Percentiles rank a stretch among this genome's conserved stretches.
phyloP scores from a whole-genome alignment of 2,888 invertebrate genomes.

The Catotricha subobsoleta region DNA sequence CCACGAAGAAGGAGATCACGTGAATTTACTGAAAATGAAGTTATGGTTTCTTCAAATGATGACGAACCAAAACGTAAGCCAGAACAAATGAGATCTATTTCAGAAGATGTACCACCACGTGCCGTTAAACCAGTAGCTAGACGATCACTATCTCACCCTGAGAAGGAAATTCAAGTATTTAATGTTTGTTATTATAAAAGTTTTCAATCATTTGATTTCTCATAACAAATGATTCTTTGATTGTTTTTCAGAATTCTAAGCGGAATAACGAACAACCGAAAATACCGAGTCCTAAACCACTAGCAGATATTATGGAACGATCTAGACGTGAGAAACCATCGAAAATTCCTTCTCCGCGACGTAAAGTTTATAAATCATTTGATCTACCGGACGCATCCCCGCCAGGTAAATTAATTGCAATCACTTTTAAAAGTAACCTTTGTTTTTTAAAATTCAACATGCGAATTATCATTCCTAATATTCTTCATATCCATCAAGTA shows the following conservation, averaged over 20 bases:
- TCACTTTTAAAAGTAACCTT: too few species aligned
- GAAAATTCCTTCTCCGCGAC: conserved; percentile 21
- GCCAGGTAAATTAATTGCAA: conserved; percentile 11
- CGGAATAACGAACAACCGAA: conserved; percentile 22
- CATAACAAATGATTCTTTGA: too few species aligned
- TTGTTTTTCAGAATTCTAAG: conserved; percentile 17
- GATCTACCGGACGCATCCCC: conserved; percentile 15
- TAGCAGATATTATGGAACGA: conserved; percentile 24
- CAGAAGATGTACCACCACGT: conserved; percentile 25
- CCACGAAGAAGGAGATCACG: conserved; percentile 12
- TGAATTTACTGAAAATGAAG: conserved; percentile 11
- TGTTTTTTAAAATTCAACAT: too few species aligned
- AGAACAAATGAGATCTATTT: conserved; percentile 27
- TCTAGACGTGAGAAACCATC: conserved; percentile 16
- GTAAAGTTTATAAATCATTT: conserved; percentile 18
- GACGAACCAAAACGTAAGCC: conserved; percentile 19
- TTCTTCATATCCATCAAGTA: too few species aligned
- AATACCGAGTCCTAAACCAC: conserved; percentile 25
- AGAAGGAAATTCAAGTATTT: conserved; percentile 24
- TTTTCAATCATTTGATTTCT: too few species aligned
- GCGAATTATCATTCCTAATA: too few species aligned
- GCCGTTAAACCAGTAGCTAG: conserved; percentile 20
- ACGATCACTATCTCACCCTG: conserved; percentile 28
- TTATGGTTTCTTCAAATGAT: conserved; percentile 9
- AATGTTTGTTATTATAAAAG: not conserved